Conservation (phyloP, 1,140 invertebrate genomes). For the Acromyrmex echinatior region DNA sequence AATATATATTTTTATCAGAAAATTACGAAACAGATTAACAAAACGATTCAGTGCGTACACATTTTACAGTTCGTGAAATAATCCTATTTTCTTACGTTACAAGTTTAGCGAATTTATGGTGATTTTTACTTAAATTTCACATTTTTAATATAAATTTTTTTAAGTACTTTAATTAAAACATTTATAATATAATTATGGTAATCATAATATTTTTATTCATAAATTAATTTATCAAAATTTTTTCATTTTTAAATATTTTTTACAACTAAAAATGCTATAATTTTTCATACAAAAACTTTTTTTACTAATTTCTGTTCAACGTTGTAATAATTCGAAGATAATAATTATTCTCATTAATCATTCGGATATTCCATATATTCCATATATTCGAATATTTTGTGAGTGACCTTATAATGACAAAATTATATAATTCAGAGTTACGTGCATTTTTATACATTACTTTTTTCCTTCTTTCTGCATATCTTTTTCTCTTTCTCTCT, state of each 20-base stretch:
- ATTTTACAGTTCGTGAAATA: not conserved
- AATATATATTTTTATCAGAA: not conserved
- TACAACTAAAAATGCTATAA: not conserved
- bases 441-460: not conserved
- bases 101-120: not conserved
- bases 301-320: not conserved
- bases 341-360: not conserved
- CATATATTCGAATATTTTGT: not conserved
- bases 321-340: not conserved
- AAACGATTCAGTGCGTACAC: conserved; percentile 9
- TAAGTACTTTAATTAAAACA: not conserved
- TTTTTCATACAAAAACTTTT: not conserved
- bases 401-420: not conserved
- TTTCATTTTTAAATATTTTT: not conserved
- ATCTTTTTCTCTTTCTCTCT: not conserved
- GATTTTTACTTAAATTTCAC: not conserved
- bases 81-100: not conserved
- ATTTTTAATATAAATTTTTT: not conserved
- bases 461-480: not conserved
- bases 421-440: not conserved
- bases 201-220: not conserved
- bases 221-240: not conserved
- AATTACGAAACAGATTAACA: conserved; percentile 2
- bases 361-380: no score
- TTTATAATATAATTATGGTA: not conserved